Evolutionary conservation across 1,140 invertebrate genomes (phyloP), one percentile per base, ranked within the genome.

Genomic region (Ditylenchus dipsaci): DNA sequence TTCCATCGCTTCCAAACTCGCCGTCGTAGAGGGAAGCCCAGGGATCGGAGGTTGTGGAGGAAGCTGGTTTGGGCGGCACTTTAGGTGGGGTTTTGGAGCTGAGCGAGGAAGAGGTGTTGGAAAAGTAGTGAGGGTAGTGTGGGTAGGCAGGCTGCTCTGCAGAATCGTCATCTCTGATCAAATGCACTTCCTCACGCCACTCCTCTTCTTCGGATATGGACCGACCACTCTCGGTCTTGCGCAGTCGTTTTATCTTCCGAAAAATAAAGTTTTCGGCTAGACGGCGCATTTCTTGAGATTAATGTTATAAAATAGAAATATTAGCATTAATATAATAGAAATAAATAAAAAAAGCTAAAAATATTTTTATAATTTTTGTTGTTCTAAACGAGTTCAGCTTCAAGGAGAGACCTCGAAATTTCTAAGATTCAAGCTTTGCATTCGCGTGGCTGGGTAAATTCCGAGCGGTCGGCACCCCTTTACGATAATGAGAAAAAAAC

Each of bases 211-310:
- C n/a, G 3, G 49, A 53, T 53, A 53, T 26, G 23, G n/a, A 21
- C 3, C 49, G 49, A 7, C 49, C 49, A 53, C 49, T 30, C 19
- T 61, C n/a, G 5, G 30, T 43, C 30, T 67, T 61, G 38, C 53
- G 65, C 1, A 67, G 57, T n/a, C 65, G 65, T 64, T 67, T 67
- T 17, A 67, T 62, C 64, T 67, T 67, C 21, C 65, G 56, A 17
- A 67, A 63, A 30, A 67, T 53, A 29, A 63, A 67, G 60, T 62
- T 67, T 42, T 67, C 65, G 49, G 30, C 53, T 11, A 67, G 27
- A 38, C 47, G 65, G 26, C 57, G 49, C 49, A 30, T 64, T 27
- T 3, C n/a, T n/a, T n/a, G n/a, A n/a, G n/a, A n/a, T n/a, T n/a
- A n/a, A n/a, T n/a, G n/a, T n/a, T n/a, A n/a, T n/a, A n/a, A 45